Evolutionary conservation across 92 coral and sea anemone genomes (phyloP), one percentile per base, ranked within the genome.

Genomic region (Isaurus tuberculatus): DNA sequence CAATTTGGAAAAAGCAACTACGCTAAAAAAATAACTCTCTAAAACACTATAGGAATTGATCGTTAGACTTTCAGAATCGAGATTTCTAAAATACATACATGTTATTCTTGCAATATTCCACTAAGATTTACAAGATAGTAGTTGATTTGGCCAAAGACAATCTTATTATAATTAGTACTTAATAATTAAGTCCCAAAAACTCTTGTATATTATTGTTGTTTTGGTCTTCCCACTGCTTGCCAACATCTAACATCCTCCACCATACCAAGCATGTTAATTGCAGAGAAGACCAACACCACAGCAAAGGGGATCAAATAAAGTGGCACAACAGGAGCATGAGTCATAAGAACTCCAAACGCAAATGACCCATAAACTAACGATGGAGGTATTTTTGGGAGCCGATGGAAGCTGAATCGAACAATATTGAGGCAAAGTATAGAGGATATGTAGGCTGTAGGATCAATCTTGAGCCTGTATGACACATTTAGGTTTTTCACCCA

Each of bases 341-440:
- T 89, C 36, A 94, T 89, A 43, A 86, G 69, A 77, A 94, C 80
- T 37, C 93, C 92, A n/a, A 91, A 70, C 73, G 89, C 40, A 66
- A 94, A 94, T 30, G 92, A 83, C 0, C 92, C 85, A 83, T 94
- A 94, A 10, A 91, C 92, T 66, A 94, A 46, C 11, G 91, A 91
- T 84, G 75, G 90, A 2, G 98, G 95, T 20, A 92, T 91, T 29
- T 27, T 83, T 7, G 83, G 85, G 3, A 87, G 87, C 4, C 93
- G 93, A 60, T 91, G 90, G 67, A 86, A 91, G 28, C 81, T 89
- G 17, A 89, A 64, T 30, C 87, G 89, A 70, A 91, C 72, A 20
- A 89, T 65, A 48, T 94, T 94, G 2, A 89, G 57, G 25, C 93
- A 87, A 82, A 94, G 68, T 49, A 91, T 48, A 69, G 90, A 71